Percentiles rank a stretch among this genome's conserved stretches.
These are phyloP conservation scores for Sternarchorhynchus goeldii DNA, from an alignment of 2,797 vertebrate genomes.

Conservation along the genomic window DNA sequence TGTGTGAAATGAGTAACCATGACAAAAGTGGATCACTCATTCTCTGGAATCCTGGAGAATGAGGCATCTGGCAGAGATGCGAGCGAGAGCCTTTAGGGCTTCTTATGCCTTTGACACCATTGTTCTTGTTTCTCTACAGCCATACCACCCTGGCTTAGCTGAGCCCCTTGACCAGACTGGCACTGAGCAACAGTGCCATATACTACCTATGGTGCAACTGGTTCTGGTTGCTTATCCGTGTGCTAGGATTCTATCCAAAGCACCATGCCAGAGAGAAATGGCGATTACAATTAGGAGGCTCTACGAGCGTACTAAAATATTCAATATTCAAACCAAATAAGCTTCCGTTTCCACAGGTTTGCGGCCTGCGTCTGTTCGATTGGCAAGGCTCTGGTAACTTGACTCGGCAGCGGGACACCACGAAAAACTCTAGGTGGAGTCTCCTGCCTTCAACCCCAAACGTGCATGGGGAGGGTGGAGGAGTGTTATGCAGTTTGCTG, in stretches of 20 bases:
- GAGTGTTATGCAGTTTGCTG: constrained; percentile 24
- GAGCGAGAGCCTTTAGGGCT: constrained; percentile 34
- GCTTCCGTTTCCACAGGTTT: no score
- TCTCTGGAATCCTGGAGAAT: constrained; percentile 45
- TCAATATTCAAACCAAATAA: no score
- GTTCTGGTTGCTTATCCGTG: constrained; percentile 52
- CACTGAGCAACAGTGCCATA: constrained; percentile 78
- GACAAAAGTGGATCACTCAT: constrained; percentile 38
- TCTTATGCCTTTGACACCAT: constrained; percentile 37
- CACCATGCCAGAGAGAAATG: background rate
- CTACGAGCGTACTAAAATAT: background rate
- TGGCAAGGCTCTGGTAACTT: background rate
- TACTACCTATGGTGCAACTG: constrained; percentile 77
- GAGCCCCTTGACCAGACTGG: constrained; percentile 83
- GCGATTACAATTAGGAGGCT: background rate
- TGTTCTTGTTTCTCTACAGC: constrained; percentile 66
- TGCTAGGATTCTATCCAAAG: constrained; percentile 3
- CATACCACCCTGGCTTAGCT: constrained; percentile 83
- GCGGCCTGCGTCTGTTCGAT: no score
- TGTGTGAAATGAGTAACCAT: constrained; percentile 43
- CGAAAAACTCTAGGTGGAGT: background rate
- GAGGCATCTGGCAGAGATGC: constrained; percentile 33
- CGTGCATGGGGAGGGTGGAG: background rate
- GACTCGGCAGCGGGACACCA: background rate
- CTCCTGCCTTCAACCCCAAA: constrained; percentile 6